Evolutionary conservation across 2,888 invertebrate genomes (phyloP).

Genomic region (Halictus quadricinctus): DNA sequence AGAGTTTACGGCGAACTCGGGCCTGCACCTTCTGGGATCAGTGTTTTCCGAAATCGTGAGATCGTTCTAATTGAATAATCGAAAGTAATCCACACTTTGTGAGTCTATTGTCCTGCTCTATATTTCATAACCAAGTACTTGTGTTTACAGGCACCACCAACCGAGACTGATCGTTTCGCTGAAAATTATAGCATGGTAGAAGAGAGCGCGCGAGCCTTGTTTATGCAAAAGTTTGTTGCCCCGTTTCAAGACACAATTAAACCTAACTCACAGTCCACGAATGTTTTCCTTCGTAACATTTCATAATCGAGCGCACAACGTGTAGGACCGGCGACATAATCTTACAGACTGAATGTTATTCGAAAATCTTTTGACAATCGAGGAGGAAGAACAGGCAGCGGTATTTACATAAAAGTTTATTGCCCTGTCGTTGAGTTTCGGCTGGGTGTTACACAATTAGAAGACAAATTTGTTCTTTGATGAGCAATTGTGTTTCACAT

Average conservation of each 20-base stretch:
- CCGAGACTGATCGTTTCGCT: neutral
- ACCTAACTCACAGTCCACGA: neutral
- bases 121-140: slow-evolving; percentile 11
- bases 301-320: neutral
- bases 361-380: neutral
- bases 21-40: neutral
- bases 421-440: neutral
- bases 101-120: neutral
- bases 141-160: neutral
- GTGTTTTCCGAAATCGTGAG: neutral
- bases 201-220: neutral
- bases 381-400: no score
- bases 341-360: neutral
- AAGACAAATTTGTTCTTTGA: slow-evolving; percentile 27
- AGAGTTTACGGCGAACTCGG: slow-evolving; percentile 32
- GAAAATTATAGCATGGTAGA: neutral
- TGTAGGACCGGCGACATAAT: neutral
- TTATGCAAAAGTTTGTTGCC: neutral
- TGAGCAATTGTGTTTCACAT: slow-evolving; percentile 28
- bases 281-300: neutral
- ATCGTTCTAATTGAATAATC: neutral
- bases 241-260: neutral
- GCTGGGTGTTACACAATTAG: slow-evolving; percentile 30
- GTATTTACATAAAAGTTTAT: neutral
- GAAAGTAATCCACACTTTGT: neutral